Evolutionary conservation across 2,888 invertebrate genomes (phyloP).

Genomic region (Andrena praecox): DNA sequence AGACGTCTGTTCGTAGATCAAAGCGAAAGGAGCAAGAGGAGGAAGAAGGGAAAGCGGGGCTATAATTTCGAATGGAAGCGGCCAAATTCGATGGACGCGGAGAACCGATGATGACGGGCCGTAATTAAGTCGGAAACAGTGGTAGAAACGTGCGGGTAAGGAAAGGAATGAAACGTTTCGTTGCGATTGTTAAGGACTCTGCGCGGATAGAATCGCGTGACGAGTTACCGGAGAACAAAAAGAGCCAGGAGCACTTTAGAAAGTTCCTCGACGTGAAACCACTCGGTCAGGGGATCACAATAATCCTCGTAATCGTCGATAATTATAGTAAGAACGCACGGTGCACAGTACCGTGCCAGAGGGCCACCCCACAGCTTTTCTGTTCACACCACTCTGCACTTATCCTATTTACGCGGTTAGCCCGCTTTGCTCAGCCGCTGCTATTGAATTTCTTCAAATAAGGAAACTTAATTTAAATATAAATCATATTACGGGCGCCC

Average conservation of each 20-base stretch:
- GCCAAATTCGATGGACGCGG: not conserved
- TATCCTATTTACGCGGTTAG: constrained; percentile 45
- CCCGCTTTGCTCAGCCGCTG: constrained; percentile 11
- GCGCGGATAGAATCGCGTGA: not conserved
- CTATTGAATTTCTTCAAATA: constrained; percentile 36
- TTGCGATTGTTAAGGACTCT: not conserved
- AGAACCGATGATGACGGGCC: not conserved
- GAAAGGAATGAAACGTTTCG: not conserved
- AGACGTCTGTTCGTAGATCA: constrained; percentile 46
- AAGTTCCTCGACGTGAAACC: not conserved
- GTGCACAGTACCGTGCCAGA: not conserved
- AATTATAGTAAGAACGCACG: constrained; percentile 11
- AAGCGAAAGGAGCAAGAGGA: constrained; percentile 6
- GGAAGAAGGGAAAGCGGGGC: not conserved
- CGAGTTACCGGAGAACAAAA: not conserved
- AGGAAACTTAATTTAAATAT: constrained; percentile 49
- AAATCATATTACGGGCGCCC: constrained; percentile 45
- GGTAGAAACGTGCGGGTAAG: not conserved
- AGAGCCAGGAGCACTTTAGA: not conserved
- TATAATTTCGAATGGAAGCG: not conserved
- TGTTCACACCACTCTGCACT: constrained; percentile 46
- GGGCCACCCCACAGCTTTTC: constrained; percentile 25
- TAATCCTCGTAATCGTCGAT: not conserved
- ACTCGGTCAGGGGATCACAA: not conserved
- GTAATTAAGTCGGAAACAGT: not conserved